Evolutionary conservation across 2,797 vertebrate genomes (phyloP).

Genomic region (Chaunax sp.): DNA sequence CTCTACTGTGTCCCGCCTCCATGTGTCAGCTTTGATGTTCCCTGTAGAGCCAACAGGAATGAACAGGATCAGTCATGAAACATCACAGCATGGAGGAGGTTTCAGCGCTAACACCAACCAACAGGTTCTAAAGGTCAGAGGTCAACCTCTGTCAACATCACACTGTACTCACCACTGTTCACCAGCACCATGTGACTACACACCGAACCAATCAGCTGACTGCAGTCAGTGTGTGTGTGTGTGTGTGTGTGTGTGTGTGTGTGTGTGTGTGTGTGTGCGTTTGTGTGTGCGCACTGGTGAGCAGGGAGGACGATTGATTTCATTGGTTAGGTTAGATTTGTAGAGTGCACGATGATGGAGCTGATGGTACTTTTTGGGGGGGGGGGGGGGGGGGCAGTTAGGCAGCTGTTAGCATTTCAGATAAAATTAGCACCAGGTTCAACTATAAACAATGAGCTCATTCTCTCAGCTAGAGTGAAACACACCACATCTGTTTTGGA

Average conservation of each 20-base stretch:
- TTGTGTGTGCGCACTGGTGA: no score
- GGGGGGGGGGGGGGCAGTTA: conserved; percentile 57
- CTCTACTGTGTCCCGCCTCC: background rate
- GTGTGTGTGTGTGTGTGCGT: no score
- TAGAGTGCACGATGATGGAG: conserved; percentile 52
- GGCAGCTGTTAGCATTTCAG: conserved; percentile 83
- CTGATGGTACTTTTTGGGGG: conserved; percentile 45
- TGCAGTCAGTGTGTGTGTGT: conserved; percentile 9
- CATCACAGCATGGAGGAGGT: conserved; percentile 20
- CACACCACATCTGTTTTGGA: conserved; percentile 81
- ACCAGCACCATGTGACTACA: conserved; percentile 16
- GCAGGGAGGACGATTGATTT: conserved; percentile 64
- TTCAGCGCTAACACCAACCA: background rate
- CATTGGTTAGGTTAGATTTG: conserved; percentile 70
- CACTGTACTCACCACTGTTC: no score
- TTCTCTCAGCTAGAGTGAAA: conserved; percentile 72
- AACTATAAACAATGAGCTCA: conserved; percentile 85
- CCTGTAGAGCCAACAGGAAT: conserved; percentile 11
- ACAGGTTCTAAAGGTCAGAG: no score
- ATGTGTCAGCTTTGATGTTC: no score
- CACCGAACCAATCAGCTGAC: conserved; percentile 14
- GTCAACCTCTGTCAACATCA: no score
- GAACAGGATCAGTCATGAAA: conserved; percentile 45
- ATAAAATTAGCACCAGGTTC: conserved; percentile 82
- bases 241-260: no score